Base-by-base conservation (phyloP, 1,140 invertebrate genomes). In the Drosophila azteca region DNA sequence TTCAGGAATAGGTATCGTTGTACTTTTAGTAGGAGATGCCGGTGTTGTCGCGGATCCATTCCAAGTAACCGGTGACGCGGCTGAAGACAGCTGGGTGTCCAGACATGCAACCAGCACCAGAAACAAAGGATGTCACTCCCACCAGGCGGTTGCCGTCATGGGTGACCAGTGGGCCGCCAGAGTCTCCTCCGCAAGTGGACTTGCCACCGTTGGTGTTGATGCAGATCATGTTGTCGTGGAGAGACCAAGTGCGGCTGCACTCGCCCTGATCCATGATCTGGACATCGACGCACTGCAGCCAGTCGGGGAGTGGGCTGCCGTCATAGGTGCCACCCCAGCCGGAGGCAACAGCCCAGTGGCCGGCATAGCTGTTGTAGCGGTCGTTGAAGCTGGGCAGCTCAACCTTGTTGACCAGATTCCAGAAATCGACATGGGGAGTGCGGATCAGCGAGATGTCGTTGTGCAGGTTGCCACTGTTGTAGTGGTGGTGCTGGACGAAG, bases 71-170 rank as follows among this genome's bases (percentile, higher is more conserved):
- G 7, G 92, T 93, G 22, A 93, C 88, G 66, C 93, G 92, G 11
- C 91, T 92, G 79, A 92, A 94, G n/a, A 92, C 93, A 45, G 92
- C 90, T 26, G 94, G 93, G 35, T 68, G 77, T n/a, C 92, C 93
- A 8, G 64, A 35, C 65, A 80, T 51, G 57, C 88, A 90, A 50
- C 85, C 85, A n/a, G 54, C 41, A 13, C 35, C 24, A 6, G 69
- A 61, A 1, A 48, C 79, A 22, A 58, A 66, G 58, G 78, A 77
- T 51, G 80, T 44, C 62, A 80, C 64, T 62, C 70, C 70, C 3
- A 73, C 59, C 31, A 83, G 52, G 29, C 67, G 58, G 55, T 66
- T 62, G 43, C 77, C 55, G 9, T 82, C 66, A 15, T 65, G 48
- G 9, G 45, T 55, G 0, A 92, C 90, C 62, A 94, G 71, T 8